Percentiles rank a stretch among this genome's conserved stretches.
These are phyloP conservation scores for Odocoileus hemionus DNA, from an alignment of 2,113 vertebrate genomes.

Conservation along the genomic window DNA sequence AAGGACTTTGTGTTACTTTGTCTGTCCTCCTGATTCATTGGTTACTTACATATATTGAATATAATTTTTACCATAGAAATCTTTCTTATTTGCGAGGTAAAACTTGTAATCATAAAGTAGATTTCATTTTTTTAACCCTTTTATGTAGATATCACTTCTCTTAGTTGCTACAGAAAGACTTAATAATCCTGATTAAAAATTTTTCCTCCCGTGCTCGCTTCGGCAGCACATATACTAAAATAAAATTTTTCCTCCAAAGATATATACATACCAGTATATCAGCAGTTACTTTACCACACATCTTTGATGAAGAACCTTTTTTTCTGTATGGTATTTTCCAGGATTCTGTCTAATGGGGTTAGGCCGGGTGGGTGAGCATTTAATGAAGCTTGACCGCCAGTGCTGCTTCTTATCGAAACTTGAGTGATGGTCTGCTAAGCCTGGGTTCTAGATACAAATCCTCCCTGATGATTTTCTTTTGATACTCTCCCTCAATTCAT, in stretches of 20 bases:
- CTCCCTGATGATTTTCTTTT: background rate
- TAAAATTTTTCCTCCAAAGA: background rate
- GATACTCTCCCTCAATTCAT: background rate
- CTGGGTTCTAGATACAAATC: background rate
- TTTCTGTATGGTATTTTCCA: background rate
- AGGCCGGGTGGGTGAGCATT: background rate
- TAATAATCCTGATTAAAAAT: background rate
- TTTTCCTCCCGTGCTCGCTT: background rate
- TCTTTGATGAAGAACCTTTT: background rate
- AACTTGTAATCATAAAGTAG: background rate
- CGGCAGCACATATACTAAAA: too few species aligned
- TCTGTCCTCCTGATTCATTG: background rate
- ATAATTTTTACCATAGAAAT: background rate
- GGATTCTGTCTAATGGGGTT: background rate
- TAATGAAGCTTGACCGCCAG: background rate
- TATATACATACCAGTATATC: background rate
- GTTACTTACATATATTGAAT: background rate
- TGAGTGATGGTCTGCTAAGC: background rate
- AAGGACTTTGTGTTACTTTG: background rate
- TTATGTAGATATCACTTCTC: background rate
- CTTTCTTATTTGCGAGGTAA: background rate
- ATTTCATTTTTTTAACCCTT: slow-evolving; percentile 33
- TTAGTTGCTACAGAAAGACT: background rate
- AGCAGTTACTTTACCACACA: background rate
- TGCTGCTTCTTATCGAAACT: background rate